Base-by-base conservation (phyloP, 2,888 invertebrate genomes). In the Anodontia alba region DNA sequence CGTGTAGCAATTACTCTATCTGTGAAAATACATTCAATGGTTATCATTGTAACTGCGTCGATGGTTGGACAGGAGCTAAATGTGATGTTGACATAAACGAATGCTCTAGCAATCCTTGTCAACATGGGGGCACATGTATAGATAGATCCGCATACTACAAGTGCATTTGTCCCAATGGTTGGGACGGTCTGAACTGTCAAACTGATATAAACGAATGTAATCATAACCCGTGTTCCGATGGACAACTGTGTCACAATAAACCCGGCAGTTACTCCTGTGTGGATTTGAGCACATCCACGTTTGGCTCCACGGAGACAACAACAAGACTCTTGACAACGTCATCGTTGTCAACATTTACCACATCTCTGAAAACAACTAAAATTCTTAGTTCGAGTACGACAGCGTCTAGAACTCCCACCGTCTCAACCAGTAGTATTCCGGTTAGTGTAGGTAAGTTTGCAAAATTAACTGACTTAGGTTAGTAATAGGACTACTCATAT, bases 11-110 rank as follows among this genome's bases (percentile, higher is more conserved):
- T 33, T 62, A 62, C 20, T 80, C 72, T 15, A 76, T 33, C 23
- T 87, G 87, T 81, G n/a, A 67, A 1, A 83, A 87, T 38, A 78
- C 78, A n/a, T 31, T 51, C 8, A 80, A 82, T 1, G 74, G 75
- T 43, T 87, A 77, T 76, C 42, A 29, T 10, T 87, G 87, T 46
- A 51, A 71, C 8, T 81, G 82, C 66, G 38, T 54, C 0, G 33
- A 57, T 23, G 80, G 80, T 0, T 85, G 70, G 72, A 75, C 42
- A 23, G 84, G 84, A 1, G 49, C 49, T 23, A 49, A 54, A 17
- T 79, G 75, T 54, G 12, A 31, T 23, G 23, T 33, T 26, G 74
- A 83, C 33, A 67, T 62, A 15, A 38, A 83, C 51, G 83, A 83
- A 12, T 83, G 83, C 69, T 15, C 31, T 10, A 38, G 33, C 7